Conservation (phyloP, 1,140 invertebrate species). For the Drosophila punjabiensis region DNA sequence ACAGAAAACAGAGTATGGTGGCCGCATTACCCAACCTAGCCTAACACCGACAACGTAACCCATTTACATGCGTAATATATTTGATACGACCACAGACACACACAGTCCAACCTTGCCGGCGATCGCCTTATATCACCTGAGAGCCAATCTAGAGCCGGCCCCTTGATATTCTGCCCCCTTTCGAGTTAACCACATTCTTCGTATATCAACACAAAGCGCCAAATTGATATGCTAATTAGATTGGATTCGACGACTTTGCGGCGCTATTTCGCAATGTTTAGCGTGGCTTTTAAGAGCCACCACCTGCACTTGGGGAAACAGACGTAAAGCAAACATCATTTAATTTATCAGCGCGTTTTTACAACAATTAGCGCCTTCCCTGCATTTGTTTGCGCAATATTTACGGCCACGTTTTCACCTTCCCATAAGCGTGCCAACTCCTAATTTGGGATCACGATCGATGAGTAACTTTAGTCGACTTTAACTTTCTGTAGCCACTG, state of each 20-base stretch:
- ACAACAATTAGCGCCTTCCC: slow-evolving; percentile 63
- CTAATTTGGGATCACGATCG: slow-evolving; percentile 34
- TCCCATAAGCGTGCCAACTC: slow-evolving; percentile 62
- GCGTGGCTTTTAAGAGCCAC: slow-evolving; percentile 22
- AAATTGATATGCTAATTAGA: slow-evolving; percentile 65
- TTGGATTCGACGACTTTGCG: slow-evolving; percentile 15
- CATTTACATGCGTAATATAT: slow-evolving; percentile 47
- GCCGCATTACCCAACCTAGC: slow-evolving; percentile 46
- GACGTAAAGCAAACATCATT: slow-evolving; percentile 5
- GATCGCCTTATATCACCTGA: slow-evolving; percentile 19
- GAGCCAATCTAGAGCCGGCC: slow-evolving; percentile 24
- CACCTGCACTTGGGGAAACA: slow-evolving; percentile 1
- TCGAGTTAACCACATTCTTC: slow-evolving; percentile 39
- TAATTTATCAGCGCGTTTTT: slow-evolving; percentile 45
- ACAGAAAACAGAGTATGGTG: slow-evolving; percentile 16
- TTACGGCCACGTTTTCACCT: slow-evolving; percentile 63
- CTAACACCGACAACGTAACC: slow-evolving; percentile 42
- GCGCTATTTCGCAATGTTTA: slow-evolving; percentile 28
- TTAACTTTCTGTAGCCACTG: background rate
- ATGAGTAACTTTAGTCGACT: slow-evolving; percentile 22
- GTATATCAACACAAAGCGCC: slow-evolving; percentile 19
- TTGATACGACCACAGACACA: slow-evolving; percentile 14
- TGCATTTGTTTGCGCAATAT: slow-evolving; percentile 48
- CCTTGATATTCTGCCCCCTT: slow-evolving; percentile 36
- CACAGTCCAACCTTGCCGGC: slow-evolving; percentile 31